Evolutionary conservation across 1,140 invertebrate genomes (phyloP).

Genomic region (Drosophila melanica): DNA sequence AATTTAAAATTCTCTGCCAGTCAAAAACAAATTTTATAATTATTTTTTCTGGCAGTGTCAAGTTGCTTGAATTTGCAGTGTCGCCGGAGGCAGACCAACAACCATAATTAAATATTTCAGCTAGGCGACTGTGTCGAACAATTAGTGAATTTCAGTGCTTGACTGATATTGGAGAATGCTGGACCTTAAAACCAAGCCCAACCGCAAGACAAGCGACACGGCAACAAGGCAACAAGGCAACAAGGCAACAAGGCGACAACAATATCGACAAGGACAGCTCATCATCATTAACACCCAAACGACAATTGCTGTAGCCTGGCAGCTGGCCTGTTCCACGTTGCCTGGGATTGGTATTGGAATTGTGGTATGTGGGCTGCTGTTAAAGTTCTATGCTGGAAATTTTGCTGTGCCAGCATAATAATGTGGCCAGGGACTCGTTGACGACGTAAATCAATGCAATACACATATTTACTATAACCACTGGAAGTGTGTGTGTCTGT

Average conservation of each 20-base stretch:
- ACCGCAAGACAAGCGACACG: constrained; percentile 3
- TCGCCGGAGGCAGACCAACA: constrained; percentile 24
- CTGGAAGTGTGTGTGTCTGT: constrained; percentile 30
- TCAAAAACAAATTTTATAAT: no score
- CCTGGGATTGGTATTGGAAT: background rate
- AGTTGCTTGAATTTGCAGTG: constrained; percentile 12
- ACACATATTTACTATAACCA: constrained; percentile 26
- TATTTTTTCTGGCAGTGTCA: background rate
- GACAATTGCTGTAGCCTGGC: constrained; percentile 52
- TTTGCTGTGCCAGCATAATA: constrained; percentile 78
- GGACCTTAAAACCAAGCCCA: constrained; percentile 8
- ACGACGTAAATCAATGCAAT: constrained; percentile 75
- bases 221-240: background rate
- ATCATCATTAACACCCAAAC: constrained; percentile 78
- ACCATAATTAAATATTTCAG: constrained; percentile 77
- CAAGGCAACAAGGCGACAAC: constrained; percentile 1
- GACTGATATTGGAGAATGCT: constrained; percentile 43
- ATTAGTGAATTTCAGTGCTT: constrained; percentile 65
- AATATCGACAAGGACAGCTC: constrained; percentile 52
- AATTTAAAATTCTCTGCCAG: no score
- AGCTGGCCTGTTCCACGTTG: constrained; percentile 1
- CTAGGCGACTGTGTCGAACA: constrained; percentile 52
- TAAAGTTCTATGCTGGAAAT: constrained; percentile 50
- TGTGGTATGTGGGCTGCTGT: constrained; percentile 37
- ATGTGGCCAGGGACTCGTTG: constrained; percentile 69